Evolutionary conservation across 2,797 vertebrate genomes (phyloP), one percentile per base, ranked within the genome.

Genomic region (Leptatherina wallacei): DNA sequence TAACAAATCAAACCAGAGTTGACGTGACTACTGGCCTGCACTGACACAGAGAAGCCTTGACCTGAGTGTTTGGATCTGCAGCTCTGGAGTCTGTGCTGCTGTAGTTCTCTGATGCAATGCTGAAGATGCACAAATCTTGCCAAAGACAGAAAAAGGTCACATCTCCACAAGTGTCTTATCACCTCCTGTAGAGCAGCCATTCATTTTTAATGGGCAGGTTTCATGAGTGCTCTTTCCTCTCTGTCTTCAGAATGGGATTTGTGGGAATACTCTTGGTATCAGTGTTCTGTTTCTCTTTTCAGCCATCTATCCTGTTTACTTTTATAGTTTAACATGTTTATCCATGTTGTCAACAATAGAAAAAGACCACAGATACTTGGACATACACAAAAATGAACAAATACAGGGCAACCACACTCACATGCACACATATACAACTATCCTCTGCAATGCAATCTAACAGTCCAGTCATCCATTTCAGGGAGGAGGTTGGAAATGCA

Each of bases 261-360:
- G 58, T 75, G 42, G 73, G 69, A 77, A 73, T 33, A 47, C 22
- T 55, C 62, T 56, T 61, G 29, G 40, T 73, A 82, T 81, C 61
- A 52, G 49, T 38, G 65, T 55, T 74, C 66, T 71, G 56, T 57
- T 85, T 64, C 54, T 63, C 60, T 58, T 54, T 68, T 33, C 52
- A 14, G 61, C 57, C 56, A 75, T 75, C 62, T 73, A 38, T 77
- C 40, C 73, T 87, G 85, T 87, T 88, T 85, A 80, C 75, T 69
- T 86, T 86, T 61, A 73, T 75, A 71, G 49, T 62, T 81, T 56
- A 65, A 71, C 80, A 55, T 90, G 88, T 92, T 91, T 89, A 88
- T 84, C 69, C 63, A 42, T 0, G 0, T 82, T 83, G 78, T 92
- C 86, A 87, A 83, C 89, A 88, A 65, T 85, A 86, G 88, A 92